Evolutionary conservation across 2,888 invertebrate genomes (phyloP).

Genomic region (Drosophila meridionalis): DNA sequence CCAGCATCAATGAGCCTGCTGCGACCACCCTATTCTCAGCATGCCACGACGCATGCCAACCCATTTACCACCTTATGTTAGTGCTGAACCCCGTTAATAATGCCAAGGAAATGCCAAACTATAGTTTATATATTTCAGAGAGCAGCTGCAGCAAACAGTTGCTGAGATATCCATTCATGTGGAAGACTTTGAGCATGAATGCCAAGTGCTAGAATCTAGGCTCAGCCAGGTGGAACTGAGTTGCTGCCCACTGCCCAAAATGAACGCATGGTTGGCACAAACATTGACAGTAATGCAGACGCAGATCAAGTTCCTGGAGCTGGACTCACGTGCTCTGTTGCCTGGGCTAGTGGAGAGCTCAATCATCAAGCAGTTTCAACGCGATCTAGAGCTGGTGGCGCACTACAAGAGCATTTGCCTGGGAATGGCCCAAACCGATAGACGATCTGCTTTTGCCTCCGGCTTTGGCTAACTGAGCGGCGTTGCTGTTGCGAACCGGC

Average conservation of each 20-base stretch:
- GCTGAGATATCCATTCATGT: slow-evolving; percentile 25
- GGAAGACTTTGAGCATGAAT: slow-evolving; percentile 21
- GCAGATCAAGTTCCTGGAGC: slow-evolving; percentile 52
- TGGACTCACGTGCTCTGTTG: slow-evolving; percentile 29
- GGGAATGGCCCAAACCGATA: slow-evolving; percentile 40
- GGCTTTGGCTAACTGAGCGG: neutral
- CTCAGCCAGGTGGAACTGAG: neutral
- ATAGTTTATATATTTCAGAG: slow-evolving; percentile 27
- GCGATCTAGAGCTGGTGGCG: slow-evolving; percentile 28
- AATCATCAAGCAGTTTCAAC: slow-evolving; percentile 35
- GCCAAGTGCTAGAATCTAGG: slow-evolving; percentile 5
- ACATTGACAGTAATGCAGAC: slow-evolving; percentile 31
- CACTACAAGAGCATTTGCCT: slow-evolving; percentile 23
- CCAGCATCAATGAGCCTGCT: slow-evolving; percentile 37
- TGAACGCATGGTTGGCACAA: slow-evolving; percentile 37
- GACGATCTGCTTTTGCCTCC: neutral
- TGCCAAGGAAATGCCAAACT: neutral
- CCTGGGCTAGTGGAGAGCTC: slow-evolving; percentile 23
- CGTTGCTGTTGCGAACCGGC: neutral
- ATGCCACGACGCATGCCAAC: slow-evolving; percentile 32
- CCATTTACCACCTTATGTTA: slow-evolving; percentile 49
- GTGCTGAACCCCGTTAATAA: slow-evolving; percentile 1
- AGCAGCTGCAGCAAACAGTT: slow-evolving; percentile 2
- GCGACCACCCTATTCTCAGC: slow-evolving; percentile 30
- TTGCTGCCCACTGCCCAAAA: slow-evolving; percentile 10